Conservation (phyloP, 2,797 vertebrate species). For the Pangasius djambal region DNA sequence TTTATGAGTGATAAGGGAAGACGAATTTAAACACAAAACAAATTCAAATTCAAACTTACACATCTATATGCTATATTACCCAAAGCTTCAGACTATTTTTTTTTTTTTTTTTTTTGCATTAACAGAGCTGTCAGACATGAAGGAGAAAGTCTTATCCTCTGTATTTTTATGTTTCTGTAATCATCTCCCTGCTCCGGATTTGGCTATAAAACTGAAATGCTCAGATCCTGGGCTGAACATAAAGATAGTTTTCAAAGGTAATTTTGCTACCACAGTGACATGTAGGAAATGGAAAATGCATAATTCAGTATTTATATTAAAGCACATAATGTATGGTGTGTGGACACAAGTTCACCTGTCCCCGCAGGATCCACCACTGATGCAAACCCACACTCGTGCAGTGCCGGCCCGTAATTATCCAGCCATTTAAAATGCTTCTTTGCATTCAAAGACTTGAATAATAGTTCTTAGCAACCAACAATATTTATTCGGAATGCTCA, state of each 20-base stretch:
- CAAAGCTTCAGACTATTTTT: background rate
- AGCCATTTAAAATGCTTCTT: slow-evolving; percentile 13
- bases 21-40: background rate
- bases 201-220: slow-evolving; percentile 23
- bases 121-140: slow-evolving; percentile 11
- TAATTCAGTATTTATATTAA: slow-evolving; percentile 56
- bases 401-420: slow-evolving; percentile 33
- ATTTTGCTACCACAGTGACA: slow-evolving; percentile 38
- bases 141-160: background rate
- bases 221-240: slow-evolving; percentile 23
- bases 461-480: background rate
- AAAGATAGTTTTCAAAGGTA: slow-evolving; percentile 45
- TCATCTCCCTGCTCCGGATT: background rate
- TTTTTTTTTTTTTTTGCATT: background rate
- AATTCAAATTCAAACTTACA: background rate
- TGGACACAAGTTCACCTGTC: slow-evolving; percentile 35
- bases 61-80: background rate
- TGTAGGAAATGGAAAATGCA: slow-evolving; percentile 52
- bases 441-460: slow-evolving; percentile 18
- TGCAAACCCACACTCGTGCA: slow-evolving; percentile 14
- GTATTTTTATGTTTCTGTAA: background rate
- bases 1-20: background rate
- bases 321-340: slow-evolving; percentile 42
- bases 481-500: slow-evolving; percentile 5
- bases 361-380: slow-evolving; percentile 23